A percentile compares a stretch with the other conserved stretches of the same genome.
phyloP scores from a whole-genome alignment of 1,140 invertebrate genomes.

The Heliconius hewitsoni region DNA sequence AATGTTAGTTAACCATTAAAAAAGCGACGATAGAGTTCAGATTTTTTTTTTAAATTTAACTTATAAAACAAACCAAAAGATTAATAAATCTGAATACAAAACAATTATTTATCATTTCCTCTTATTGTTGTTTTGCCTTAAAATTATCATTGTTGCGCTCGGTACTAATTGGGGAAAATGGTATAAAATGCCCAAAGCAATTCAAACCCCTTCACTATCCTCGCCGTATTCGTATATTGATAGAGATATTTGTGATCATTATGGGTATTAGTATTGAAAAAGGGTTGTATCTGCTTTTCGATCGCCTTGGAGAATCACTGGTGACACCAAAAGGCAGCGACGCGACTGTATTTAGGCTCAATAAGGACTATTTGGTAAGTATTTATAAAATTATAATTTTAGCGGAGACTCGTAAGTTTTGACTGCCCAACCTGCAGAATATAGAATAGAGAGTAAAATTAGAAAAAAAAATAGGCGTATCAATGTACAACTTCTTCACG shows the following conservation, averaged over 20 bases:
- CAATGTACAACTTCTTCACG: too few relatives aligned
- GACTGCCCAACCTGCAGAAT: too few relatives aligned
- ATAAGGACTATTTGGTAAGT: background rate
- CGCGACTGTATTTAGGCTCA: background rate
- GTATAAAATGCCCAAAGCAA: background rate
- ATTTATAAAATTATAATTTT: background rate
- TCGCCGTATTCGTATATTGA: background rate
- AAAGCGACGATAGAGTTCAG: too few relatives aligned
- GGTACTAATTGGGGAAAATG: conserved; percentile 7
- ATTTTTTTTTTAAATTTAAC: background rate
- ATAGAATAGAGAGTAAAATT: too few relatives aligned
- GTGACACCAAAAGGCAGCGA: background rate
- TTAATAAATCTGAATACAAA: background rate
- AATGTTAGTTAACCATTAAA: background rate
- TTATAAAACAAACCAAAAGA: background rate
- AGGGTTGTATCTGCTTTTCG: background rate
- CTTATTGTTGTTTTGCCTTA: background rate
- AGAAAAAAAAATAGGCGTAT: too few relatives aligned
- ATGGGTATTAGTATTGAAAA: background rate
- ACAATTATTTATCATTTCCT: conserved; percentile 4
- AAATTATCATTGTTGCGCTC: background rate
- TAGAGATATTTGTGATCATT: background rate
- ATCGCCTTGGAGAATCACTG: background rate
- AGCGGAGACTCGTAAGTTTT: too few relatives aligned
- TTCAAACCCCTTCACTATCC: background rate